These are phyloP conservation scores for Theodoxus fluviatilis DNA, from an alignment of 2,888 invertebrate species.

Conservation along the genomic window DNA sequence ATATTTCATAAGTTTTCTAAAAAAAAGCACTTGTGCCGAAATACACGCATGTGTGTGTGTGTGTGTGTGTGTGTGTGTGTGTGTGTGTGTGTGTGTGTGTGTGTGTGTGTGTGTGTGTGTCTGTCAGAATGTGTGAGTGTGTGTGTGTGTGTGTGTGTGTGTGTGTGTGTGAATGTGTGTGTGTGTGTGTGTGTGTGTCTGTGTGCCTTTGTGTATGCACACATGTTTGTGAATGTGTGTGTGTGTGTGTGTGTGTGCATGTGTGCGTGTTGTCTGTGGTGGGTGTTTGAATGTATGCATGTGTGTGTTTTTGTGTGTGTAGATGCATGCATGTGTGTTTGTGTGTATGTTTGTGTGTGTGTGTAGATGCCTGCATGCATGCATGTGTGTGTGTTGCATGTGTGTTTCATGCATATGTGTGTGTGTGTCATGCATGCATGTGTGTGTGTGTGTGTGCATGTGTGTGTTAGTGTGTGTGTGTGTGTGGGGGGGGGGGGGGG, in stretches of 20 bases:
- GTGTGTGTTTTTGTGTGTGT: slow-evolving; percentile 10
- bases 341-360: neutral
- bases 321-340: neutral
- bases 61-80: slow-evolving; percentile 41
- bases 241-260: neutral
- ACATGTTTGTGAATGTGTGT: neutral
- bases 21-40: too few relatives aligned
- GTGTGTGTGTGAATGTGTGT: slow-evolving; percentile 3
- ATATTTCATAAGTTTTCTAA: too few relatives aligned
- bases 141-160: neutral
- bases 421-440: too few relatives aligned
- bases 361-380: too few relatives aligned
- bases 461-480: too few relatives aligned
- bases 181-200: slow-evolving; percentile 10
- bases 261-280: neutral
- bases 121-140: neutral
- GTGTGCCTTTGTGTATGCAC: too few relatives aligned
- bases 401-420: too few relatives aligned
- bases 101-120: neutral
- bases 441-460: too few relatives aligned
- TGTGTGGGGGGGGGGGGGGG: too few relatives aligned
- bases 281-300: neutral
- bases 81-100: neutral
- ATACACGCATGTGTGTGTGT: slow-evolving; percentile 13
- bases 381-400: too few relatives aligned